phyloP scores from a whole-genome alignment of 1,140 invertebrate species.

The Campoletis sonorensis region DNA sequence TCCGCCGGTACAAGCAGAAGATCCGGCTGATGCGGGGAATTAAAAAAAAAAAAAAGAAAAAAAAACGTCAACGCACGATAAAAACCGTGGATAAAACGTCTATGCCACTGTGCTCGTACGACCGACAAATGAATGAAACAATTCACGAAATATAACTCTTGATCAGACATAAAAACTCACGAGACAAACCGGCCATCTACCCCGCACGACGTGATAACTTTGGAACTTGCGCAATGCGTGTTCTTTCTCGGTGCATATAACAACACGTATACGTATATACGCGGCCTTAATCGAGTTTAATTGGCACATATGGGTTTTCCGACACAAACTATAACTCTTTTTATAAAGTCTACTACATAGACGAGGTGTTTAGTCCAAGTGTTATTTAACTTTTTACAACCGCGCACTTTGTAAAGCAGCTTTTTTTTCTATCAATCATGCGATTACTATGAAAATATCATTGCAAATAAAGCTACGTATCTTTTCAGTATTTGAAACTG shows the following conservation, averaged over 20 bases:
- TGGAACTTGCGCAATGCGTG: constrained; percentile 58
- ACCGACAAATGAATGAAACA: constrained; percentile 33
- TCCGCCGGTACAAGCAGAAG: neutral
- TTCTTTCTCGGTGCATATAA: constrained; percentile 54
- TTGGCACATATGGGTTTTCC: constrained; percentile 57
- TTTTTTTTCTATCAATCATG: neutral
- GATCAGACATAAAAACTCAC: constrained; percentile 15
- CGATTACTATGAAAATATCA: neutral
- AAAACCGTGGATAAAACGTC: neutral
- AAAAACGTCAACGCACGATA: constrained; percentile 47
- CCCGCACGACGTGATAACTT: constrained; percentile 51
- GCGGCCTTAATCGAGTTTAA: constrained; percentile 62
- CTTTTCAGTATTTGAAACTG: too few species aligned
- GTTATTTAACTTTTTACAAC: neutral
- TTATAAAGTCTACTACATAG: neutral
- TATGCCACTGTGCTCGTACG: too few species aligned
- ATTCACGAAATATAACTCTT: constrained; percentile 52
- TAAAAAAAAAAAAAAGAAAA: neutral
- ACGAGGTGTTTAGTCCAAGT: constrained; percentile 9
- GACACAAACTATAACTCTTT: constrained; percentile 10
- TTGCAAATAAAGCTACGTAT: neutral
- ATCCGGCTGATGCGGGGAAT: neutral
- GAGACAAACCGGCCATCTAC: constrained; percentile 49
- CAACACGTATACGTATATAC: constrained; percentile 16
- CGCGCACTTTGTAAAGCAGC: neutral